Evolutionary conservation across 2,888 invertebrate species (phyloP).

Genomic region (Synergus japonicus): DNA sequence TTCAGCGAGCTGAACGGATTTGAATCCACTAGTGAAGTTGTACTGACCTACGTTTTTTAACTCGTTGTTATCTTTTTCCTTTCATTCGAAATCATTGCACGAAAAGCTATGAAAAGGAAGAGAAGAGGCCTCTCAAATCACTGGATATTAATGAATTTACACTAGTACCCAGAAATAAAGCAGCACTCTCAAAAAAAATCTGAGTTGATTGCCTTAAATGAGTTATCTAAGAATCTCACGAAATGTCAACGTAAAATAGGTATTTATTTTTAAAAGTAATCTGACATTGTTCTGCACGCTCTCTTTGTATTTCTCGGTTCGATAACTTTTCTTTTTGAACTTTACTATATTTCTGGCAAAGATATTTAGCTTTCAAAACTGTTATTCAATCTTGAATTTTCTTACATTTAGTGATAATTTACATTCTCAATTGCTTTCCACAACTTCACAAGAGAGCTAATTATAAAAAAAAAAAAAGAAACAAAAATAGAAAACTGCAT

Average conservation of each 20-base stretch:
- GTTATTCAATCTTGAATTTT: background rate
- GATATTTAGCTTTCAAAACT: background rate
- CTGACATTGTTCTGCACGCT: background rate
- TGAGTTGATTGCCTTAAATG: background rate
- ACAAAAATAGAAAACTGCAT: background rate
- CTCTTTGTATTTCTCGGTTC: background rate
- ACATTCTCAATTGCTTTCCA: background rate
- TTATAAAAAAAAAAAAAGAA: background rate
- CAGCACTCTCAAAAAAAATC: background rate
- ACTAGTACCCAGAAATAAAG: background rate
- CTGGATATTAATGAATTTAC: background rate
- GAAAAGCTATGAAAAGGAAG: background rate
- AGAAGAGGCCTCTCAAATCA: background rate
- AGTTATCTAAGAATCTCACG: background rate
- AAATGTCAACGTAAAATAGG: background rate
- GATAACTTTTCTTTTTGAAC: background rate
- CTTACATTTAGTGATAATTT: too few relatives aligned
- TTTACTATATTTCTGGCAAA: background rate
- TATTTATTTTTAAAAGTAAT: background rate
- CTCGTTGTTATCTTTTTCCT: background rate
- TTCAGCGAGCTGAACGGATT: background rate
- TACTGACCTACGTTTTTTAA: background rate
- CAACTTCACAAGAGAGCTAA: background rate
- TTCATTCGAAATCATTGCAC: background rate
- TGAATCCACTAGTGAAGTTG: background rate